Evolutionary conservation across 2,797 vertebrate genomes (phyloP).

Genomic region (Lepus townsendii): DNA sequence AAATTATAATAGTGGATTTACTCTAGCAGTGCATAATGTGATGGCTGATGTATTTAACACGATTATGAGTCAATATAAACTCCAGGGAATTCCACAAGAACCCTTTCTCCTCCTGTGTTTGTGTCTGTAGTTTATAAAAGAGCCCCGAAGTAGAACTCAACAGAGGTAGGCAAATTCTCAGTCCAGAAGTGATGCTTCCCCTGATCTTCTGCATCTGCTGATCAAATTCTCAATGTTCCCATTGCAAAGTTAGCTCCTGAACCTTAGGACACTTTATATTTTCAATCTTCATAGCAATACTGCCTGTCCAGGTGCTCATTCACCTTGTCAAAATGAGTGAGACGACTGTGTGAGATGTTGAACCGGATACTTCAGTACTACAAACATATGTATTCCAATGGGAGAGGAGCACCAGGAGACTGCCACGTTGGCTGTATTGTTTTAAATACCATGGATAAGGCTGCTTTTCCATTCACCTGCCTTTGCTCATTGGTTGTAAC

Average conservation of each 20-base stretch:
- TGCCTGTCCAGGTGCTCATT: background rate
- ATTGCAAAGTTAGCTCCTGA: background rate
- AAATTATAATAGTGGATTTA: constrained; percentile 76
- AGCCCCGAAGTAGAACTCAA: constrained; percentile 25
- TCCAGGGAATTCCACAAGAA: constrained; percentile 56
- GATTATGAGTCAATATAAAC: constrained; percentile 61
- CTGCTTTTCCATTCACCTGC: background rate
- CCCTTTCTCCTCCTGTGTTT: background rate
- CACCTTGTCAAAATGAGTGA: background rate
- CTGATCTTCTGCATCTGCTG: background rate
- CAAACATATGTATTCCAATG: background rate
- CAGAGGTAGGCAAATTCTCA: background rate
- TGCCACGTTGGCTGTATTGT: background rate
- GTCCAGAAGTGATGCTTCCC: background rate
- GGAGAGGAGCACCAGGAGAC: background rate
- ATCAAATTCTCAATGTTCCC: background rate
- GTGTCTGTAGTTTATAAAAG: background rate
- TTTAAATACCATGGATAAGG: background rate
- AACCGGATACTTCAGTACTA: background rate
- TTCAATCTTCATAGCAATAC: background rate
- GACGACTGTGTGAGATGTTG: background rate
- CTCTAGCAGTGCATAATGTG: constrained; percentile 69
- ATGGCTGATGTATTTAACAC: constrained; percentile 69
- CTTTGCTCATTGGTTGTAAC: background rate
- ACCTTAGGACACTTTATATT: background rate